These are phyloP conservation scores for Lepus americanus DNA, from an alignment of 2,113 vertebrate genomes.

Conservation along the genomic window DNA sequence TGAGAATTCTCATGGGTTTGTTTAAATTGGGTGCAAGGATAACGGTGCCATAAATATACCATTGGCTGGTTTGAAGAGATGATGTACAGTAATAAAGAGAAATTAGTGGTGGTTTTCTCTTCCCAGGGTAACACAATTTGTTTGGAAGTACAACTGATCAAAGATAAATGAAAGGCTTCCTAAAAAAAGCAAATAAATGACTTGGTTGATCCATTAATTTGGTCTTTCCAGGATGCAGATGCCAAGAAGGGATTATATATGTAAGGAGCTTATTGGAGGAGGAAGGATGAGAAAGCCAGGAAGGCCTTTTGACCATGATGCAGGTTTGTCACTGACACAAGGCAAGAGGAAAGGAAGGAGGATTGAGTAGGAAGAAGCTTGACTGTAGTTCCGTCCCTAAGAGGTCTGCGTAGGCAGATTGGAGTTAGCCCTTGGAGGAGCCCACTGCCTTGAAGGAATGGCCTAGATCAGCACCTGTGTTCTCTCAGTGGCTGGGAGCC, in stretches of 20 bases:
- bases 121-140: neutral
- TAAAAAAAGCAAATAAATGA: neutral
- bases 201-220: neutral
- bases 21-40: conserved; percentile 30
- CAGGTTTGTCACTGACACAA: neutral
- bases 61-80: conserved; percentile 6
- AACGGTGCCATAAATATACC: neutral
- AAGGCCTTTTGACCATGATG: neutral
- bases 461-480: too few species aligned
- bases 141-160: neutral
- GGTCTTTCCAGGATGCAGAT: neutral
- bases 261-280: neutral
- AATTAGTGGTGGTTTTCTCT: neutral
- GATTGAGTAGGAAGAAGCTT: neutral
- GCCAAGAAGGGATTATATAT: neutral
- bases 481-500: neutral
- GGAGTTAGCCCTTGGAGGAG: neutral
- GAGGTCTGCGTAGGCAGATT: neutral
- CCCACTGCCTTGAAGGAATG: neutral
- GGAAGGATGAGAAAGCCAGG: neutral
- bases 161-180: conserved; percentile 1
- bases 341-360: neutral
- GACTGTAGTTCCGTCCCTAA: neutral
- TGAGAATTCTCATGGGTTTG: conserved; percentile 36
- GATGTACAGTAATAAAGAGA: neutral